Evolutionary conservation across 2,888 invertebrate species (phyloP).

Genomic region (Thera britannica): DNA sequence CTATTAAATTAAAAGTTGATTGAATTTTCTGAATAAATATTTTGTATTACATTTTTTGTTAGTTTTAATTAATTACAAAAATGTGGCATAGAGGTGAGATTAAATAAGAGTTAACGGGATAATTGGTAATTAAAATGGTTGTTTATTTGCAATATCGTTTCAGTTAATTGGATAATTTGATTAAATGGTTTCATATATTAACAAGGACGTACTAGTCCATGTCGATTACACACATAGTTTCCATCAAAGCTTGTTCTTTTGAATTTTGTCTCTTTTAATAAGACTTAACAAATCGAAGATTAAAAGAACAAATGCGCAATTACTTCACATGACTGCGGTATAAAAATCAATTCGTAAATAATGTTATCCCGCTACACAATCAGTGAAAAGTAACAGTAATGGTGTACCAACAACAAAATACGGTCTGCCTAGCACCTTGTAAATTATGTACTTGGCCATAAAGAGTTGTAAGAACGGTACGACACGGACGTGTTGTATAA

Average conservation of each 20-base stretch:
- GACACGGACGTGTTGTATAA: constrained; percentile 26
- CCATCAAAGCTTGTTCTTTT: background rate
- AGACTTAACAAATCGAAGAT: background rate
- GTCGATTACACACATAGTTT: background rate
- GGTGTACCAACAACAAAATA: constrained; percentile 7
- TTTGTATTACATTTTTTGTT: background rate
- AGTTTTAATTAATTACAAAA: background rate
- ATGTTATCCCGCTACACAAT: background rate
- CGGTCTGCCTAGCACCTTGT: constrained; percentile 5
- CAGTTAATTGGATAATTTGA: background rate
- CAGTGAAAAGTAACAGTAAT: background rate
- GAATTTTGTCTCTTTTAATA: too few relatives aligned
- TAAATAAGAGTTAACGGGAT: constrained; percentile 3
- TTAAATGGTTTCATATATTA: background rate
- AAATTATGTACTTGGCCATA: constrained; percentile 27
- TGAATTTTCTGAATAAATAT: background rate
- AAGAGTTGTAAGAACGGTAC: constrained; percentile 23
- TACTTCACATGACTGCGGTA: background rate
- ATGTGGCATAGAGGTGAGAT: background rate
- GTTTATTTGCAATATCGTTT: constrained; percentile 3
- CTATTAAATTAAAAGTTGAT: constrained; percentile 10
- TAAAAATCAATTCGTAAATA: background rate
- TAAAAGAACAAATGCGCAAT: background rate
- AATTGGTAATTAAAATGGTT: constrained; percentile 3
- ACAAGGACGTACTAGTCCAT: background rate